Conservation (phyloP, 2,888 invertebrate genomes). For the Sarcophaga variegata region DNA sequence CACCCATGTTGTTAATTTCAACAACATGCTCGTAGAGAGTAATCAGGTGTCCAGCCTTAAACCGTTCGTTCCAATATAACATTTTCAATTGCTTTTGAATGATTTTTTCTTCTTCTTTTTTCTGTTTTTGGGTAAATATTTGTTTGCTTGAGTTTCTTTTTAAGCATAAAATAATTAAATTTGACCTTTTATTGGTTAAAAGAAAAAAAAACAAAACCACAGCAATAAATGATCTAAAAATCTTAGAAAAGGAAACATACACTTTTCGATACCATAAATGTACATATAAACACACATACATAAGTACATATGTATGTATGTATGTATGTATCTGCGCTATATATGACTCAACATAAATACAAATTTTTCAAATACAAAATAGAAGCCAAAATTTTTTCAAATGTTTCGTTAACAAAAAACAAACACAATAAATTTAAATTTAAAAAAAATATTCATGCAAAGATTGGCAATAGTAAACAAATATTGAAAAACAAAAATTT, state of each 20-base stretch:
- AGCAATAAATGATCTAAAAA: too few relatives aligned
- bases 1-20: background rate
- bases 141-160: background rate
- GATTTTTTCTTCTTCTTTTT: background rate
- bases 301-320: background rate
- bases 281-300: too few relatives aligned
- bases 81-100: background rate
- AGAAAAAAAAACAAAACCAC: background rate
- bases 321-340: background rate
- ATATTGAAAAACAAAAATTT: background rate
- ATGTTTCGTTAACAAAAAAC: too few relatives aligned
- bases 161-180: constrained; percentile 29
- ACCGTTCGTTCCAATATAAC: background rate
- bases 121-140: background rate
- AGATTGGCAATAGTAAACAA: background rate
- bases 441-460: background rate
- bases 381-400: background rate
- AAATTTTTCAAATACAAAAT: background rate
- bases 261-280: too few relatives aligned
- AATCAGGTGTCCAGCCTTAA: too few relatives aligned
- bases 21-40: background rate
- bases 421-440: background rate
- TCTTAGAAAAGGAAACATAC: background rate
- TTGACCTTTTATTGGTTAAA: constrained; percentile 34
- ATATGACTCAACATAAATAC: background rate